Evolutionary conservation across 2,888 invertebrate genomes (phyloP).

Genomic region (Margaritifera margaritifera): DNA sequence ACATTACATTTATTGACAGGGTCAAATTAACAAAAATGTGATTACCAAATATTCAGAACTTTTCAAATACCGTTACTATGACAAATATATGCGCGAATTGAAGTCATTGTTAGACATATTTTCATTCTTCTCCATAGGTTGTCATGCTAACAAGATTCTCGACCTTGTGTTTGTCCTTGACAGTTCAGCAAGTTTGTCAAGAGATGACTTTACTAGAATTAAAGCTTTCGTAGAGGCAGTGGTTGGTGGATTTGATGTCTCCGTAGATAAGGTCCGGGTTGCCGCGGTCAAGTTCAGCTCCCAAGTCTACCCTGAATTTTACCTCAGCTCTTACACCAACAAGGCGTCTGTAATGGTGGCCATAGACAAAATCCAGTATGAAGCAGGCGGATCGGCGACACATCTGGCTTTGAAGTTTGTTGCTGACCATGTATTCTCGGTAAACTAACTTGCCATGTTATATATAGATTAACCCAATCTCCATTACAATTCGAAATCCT

Average conservation of each 20-base stretch:
- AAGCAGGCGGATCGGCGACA: constrained; percentile 46
- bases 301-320: constrained; percentile 63
- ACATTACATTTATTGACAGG: too few relatives aligned
- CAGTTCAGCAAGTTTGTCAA: constrained; percentile 70
- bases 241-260: constrained; percentile 67
- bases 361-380: constrained; percentile 29
- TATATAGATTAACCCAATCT: too few relatives aligned
- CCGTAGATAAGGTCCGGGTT: constrained; percentile 63
- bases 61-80: too few relatives aligned
- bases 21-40: too few relatives aligned
- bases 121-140: constrained; percentile 32
- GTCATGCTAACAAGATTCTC: constrained; percentile 45
- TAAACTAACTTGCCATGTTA: background rate
- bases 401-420: constrained; percentile 43
- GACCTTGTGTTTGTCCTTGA: constrained; percentile 72
- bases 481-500: too few relatives aligned
- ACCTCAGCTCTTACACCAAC: constrained; percentile 41
- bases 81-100: too few relatives aligned
- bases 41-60: too few relatives aligned
- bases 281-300: constrained; percentile 71
- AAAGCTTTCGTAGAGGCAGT: constrained; percentile 67
- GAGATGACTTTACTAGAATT: constrained; percentile 57
- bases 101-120: too few relatives aligned
- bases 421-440: constrained; percentile 30
- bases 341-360: constrained; percentile 25